Base-by-base conservation (phyloP, 2,888 invertebrate genomes). In the Choreutis nemorana region DNA sequence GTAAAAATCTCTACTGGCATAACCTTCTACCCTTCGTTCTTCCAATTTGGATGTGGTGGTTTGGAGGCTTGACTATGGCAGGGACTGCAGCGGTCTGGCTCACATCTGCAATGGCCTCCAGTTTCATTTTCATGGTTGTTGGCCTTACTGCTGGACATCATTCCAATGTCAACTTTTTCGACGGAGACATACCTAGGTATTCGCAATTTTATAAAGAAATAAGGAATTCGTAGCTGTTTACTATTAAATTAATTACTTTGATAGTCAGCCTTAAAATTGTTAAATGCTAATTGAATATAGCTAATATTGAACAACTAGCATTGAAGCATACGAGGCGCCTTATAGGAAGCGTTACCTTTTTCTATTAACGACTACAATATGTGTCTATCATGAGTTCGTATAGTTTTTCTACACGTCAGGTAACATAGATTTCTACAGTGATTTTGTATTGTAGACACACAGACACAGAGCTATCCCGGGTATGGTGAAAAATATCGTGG, bases 91-190 rank as follows among this genome's bases (percentile, higher is more conserved):
- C 50, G 1, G 45, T 81, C 26, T 90, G 87, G 87, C 32, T 85
- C 0, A 46, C 68, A 1, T 72, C 83, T 1, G 39, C 81, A 4
- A 25, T 81, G 11, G 41, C 72, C 1, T 65, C 70, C 1, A 87
- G 90, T 40, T 82, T 87, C 34, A 48, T 82, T 8, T 89, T 92
- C 46, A 71, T 73, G 2, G 33, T 84, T 0, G 83, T 86, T 34
- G 91, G 89, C 0, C 42, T 91, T 21, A 90, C 87, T 37, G 91
- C 90, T 2, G 91, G 87, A 0, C 93, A 93, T 65, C 92, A 92
- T 50, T 86, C 88, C 45, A 89, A 91, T 1, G 83, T 83, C 16
- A 86, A 90, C 33, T 90, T 89, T 58, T 92, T 93, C 47, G 91
- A 91, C 47, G 91, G 91, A 5, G 92, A 92, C 59, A 59, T 82